phyloP scores from a whole-genome alignment of 2,113 vertebrate species.

The Myotis davidii region DNA sequence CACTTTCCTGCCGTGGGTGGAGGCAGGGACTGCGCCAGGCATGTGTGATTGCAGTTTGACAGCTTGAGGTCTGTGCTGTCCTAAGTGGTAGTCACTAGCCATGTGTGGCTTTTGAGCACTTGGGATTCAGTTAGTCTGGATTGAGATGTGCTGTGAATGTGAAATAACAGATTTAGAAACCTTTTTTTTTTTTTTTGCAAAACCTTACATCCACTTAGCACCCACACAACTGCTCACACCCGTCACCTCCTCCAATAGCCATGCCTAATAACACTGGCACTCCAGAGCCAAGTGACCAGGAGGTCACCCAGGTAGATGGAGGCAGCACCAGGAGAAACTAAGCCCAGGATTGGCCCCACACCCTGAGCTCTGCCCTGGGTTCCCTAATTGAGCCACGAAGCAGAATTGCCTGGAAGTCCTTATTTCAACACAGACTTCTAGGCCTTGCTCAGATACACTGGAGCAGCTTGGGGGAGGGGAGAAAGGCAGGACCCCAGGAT shows the following conservation, averaged over 20 bases:
- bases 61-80: background rate
- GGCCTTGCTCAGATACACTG: background rate
- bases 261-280: background rate
- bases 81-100: background rate
- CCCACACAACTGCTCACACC: background rate
- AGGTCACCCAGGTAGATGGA: background rate
- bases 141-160: conserved; percentile 6
- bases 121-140: background rate
- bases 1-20: background rate
- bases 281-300: background rate
- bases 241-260: background rate
- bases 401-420: background rate
- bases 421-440: background rate
- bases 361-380: background rate
- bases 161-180: background rate
- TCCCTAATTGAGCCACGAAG: background rate
- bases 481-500: background rate
- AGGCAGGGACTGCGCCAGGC: background rate
- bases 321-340: background rate
- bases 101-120: background rate
- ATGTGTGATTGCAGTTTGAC: background rate
- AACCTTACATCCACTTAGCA: background rate
- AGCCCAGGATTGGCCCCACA: background rate
- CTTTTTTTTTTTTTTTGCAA: too few relatives aligned
- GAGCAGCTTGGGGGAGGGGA: background rate